Evolutionary conservation across 2,888 invertebrate genomes (phyloP), one percentile per base, ranked within the genome.

Genomic region (Meandrusa payeni): DNA sequence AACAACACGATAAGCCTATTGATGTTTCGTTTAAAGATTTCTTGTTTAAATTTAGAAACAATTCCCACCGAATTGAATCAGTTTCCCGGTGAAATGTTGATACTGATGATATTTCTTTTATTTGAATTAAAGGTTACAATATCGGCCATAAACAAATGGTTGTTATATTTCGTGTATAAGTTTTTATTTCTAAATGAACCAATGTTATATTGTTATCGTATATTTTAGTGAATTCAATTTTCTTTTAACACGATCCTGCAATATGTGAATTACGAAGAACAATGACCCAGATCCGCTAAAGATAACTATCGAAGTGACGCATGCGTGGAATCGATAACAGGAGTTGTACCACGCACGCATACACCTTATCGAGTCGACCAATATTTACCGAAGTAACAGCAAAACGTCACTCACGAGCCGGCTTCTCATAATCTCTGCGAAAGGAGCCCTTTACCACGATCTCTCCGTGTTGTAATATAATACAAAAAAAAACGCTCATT

Each of bases 311-410:
- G 80, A 75, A 67, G 76, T 85, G 82, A 83, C 85, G 81, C 80
- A 82, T 81, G 76, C 75, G 76, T 79, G 76, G 73, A 79, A 81
- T 86, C 86, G 86, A 86, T 87, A 87, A 83, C 83, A 78, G 76
- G 65, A 55, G 64, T 69, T 73, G 70, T 71, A 76, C n/a, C 76
- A 76, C 75, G 71, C 78, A 76, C 79, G 74, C 76, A 81, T 69
- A 69, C 66, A 70, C 72, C 71, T 76, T 82, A 82, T 81, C 81
- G 74, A 55, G 50, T 52, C 39, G 65, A 67, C 69, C 69, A 77
- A 77, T 83, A 83, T 83, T 82, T 79, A 77, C 77, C 70, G 69
- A 74, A 69, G 70, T 67, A 73, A 70, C 77, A 75, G 74, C 70
- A 69, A 70, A 75, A 76, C 61, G 78, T 38, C 56, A 55, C 79